Conservation (phyloP, 2,113 vertebrate species). For the Phainopepla nitens region DNA sequence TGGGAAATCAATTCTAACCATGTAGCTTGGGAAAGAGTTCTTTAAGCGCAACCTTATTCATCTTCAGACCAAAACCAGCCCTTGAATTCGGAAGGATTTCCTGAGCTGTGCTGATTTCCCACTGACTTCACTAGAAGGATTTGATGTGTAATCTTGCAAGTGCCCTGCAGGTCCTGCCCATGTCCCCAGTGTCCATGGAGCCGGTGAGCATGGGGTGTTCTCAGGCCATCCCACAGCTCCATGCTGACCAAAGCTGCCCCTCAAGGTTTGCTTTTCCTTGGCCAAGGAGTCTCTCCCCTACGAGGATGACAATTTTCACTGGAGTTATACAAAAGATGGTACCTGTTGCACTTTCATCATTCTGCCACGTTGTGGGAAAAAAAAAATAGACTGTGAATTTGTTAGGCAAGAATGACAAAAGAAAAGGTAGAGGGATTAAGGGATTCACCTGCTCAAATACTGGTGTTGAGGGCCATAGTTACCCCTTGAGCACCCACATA, state of each 20-base stretch:
- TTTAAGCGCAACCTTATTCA: background rate
- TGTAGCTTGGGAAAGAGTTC: fast-evolving
- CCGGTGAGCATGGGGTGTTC: fast-evolving
- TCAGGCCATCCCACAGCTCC: fast-evolving
- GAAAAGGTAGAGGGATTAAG: no score
- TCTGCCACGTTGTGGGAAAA: fast-evolving
- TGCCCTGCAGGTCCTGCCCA: fast-evolving
- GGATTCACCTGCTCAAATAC: background rate
- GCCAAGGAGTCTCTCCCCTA: background rate
- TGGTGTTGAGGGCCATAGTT: background rate
- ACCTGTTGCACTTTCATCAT: background rate
- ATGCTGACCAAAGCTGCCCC: background rate
- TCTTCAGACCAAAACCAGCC: background rate
- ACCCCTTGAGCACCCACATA: background rate
- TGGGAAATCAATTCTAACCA: background rate
- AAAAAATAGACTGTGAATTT: background rate
- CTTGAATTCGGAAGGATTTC: background rate
- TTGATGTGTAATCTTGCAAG: background rate
- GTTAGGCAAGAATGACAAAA: background rate
- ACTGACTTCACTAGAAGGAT: background rate
- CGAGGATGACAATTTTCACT: background rate
- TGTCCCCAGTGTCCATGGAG: fast-evolving
- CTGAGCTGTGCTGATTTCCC: background rate
- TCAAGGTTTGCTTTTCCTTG: background rate
- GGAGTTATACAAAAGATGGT: background rate